Percentiles rank a stretch among this genome's conserved stretches.
Conservation (phyloP, 2,113 vertebrate genomes). For the Nansenia antarctica region DNA sequence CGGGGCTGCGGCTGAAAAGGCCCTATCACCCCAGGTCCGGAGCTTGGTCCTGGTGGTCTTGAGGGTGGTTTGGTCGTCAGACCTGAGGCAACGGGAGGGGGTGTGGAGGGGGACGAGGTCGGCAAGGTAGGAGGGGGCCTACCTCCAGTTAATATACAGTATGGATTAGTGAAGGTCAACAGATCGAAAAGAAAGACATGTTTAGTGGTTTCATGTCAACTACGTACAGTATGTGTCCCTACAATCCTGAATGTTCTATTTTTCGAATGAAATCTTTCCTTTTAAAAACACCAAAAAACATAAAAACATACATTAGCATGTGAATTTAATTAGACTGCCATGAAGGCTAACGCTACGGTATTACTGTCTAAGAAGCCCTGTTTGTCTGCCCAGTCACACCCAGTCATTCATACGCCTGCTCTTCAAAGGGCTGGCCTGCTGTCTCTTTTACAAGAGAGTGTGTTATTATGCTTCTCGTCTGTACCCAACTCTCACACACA, state of each 20-base stretch:
- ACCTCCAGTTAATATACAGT: no score
- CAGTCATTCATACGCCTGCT: slow-evolving; percentile 10
- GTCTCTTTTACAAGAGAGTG: background rate
- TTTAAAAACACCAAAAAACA: background rate
- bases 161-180: no score
- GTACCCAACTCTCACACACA: slow-evolving; percentile 3
- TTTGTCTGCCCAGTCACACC: no score
- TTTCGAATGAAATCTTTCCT: background rate
- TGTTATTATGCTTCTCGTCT: background rate
- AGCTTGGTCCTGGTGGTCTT: no score
- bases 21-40: no score
- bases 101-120: no score
- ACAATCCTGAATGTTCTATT: background rate
- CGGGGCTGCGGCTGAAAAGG: no score
- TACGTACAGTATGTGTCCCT: background rate
- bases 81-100: no score
- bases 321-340: slow-evolving; percentile 10
- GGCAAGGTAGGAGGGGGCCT: no score
- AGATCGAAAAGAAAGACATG: background rate
- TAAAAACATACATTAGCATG: background rate
- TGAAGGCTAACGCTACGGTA: background rate
- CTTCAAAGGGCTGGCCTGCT: background rate
- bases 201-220: background rate
- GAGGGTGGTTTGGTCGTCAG: no score
- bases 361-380: background rate